Evolutionary conservation across 2,888 invertebrate species (phyloP).

Genomic region (Patella pellucida): DNA sequence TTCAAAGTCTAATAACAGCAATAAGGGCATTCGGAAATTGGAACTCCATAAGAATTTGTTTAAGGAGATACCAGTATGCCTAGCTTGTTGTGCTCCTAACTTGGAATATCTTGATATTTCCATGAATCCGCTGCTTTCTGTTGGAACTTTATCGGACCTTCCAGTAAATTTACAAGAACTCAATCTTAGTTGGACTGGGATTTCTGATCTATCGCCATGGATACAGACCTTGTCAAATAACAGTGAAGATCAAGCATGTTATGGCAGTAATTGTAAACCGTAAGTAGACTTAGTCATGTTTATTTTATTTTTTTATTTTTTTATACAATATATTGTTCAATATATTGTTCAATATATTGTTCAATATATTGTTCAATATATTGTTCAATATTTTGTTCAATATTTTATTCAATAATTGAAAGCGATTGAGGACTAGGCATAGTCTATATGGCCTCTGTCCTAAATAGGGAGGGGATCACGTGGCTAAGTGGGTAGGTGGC

Average conservation of each 20-base stretch:
- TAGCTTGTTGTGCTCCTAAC: constrained; percentile 91
- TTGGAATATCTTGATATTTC: constrained; percentile 91
- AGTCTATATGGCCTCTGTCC: background rate
- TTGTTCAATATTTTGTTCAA: no score
- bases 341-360: no score
- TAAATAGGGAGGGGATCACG: background rate
- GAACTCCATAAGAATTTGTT: constrained; percentile 94
- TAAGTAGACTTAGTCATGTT: background rate
- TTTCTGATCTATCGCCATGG: constrained; percentile 82
- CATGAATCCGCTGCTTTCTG: constrained; percentile 81
- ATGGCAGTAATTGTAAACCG: constrained; percentile 19
- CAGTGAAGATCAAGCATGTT: constrained; percentile 26
- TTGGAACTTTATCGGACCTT: constrained; percentile 91
- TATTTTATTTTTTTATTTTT: background rate
- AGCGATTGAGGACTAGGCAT: background rate
- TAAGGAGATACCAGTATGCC: constrained; percentile 85
- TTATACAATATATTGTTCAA: no score
- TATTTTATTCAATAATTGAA: background rate
- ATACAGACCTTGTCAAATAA: constrained; percentile 25
- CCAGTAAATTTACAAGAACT: constrained; percentile 90
- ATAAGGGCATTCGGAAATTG: constrained; percentile 72
- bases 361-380: no score
- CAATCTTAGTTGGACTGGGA: constrained; percentile 79
- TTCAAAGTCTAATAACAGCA: constrained; percentile 29
- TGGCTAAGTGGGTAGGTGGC: background rate